These are phyloP conservation scores for Nansenia antarctica DNA, from an alignment of 2,113 vertebrate species.

Conservation along the genomic window DNA sequence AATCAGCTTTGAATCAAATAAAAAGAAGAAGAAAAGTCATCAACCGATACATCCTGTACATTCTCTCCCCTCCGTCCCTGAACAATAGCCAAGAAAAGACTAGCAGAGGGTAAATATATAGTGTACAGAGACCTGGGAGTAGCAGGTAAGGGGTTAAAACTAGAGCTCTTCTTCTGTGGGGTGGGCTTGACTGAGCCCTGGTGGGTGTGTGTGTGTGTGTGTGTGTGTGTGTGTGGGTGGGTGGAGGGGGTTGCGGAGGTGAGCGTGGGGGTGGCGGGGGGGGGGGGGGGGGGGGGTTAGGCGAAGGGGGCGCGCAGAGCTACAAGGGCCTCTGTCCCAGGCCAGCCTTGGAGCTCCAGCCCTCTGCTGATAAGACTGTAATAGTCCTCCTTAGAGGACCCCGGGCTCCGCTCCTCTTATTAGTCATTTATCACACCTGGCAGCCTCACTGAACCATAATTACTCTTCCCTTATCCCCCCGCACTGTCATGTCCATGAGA, in stretches of 20 bases:
- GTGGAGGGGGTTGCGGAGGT: conserved; percentile 65
- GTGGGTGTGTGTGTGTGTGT: conserved; percentile 54
- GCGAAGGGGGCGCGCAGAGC: conserved; percentile 70
- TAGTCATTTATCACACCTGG: conserved; percentile 99
- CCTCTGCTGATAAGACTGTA: conserved; percentile 97
- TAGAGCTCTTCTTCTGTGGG: conserved; percentile 50
- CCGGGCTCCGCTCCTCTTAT: conserved; percentile 92
- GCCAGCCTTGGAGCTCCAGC: conserved; percentile 80
- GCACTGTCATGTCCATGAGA: conserved; percentile 93
- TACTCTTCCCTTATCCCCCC: conserved; percentile 99
- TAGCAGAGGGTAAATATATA: background rate
- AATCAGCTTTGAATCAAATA: background rate
- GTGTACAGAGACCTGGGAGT: background rate
- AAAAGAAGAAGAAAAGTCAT: no score
- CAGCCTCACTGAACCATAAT: conserved; percentile 99
- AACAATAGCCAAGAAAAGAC: background rate
- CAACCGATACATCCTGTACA: background rate
- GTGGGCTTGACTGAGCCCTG: conserved; percentile 63
- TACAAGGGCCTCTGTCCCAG: conserved; percentile 81
- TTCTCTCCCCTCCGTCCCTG: background rate
- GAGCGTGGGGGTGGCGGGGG: no score
- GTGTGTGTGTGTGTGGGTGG: conserved; percentile 43
- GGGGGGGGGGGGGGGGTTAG: conserved; percentile 65
- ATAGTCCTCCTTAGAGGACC: conserved; percentile 98
- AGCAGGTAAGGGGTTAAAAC: conserved; percentile 58